Base-by-base conservation (phyloP, 2,797 vertebrate species). In the Gadopsis bispinosus region DNA sequence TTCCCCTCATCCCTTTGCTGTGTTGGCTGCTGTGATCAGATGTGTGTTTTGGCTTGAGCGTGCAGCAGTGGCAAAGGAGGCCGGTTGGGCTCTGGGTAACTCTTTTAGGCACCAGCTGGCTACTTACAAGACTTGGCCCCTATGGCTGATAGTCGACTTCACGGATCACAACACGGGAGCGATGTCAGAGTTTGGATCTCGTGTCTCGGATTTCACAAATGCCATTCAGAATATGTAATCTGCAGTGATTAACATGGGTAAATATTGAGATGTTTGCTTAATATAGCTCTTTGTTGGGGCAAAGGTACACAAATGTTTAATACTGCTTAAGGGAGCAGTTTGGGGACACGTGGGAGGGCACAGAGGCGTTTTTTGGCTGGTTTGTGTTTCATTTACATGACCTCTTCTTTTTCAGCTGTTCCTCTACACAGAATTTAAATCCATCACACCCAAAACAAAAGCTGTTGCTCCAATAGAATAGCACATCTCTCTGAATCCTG, bases 41-140 rank as follows among this genome's bases (percentile, higher is more conserved):
- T 83, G 77, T 87, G 81, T 83, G 84, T 80, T 83, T 89, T 90
- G 89, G 87, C 83, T 72, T 48, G 1, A 3, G 16, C 3, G 41
- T 17, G 63, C 13, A 16, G 64, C 63, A 47, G 66, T 73, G 77
- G 73, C 73, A 79, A 84, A 69, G 76, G 71, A 72, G 79, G 45
- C 39, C 19, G 45, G 55, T 86, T 88, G 90, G 87, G 71, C 84
- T 88, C 82, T 74, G 86, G 87, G 72, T 83, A 73, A 79, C 67
- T 88, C 70, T 71, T 39, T 39, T 19, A 12, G 29, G 69, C 84
- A 87, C 88, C 87, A 84, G 80, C 89, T 93, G 91, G 89, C 83
- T 77, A 69, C 83, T 82, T 71, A 77, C 80, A 79, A 81, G 87
- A 73, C 73, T 91, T 90, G 89, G 90, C 86, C 31, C 4, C 7